Evolutionary conservation across 2,797 vertebrate genomes (phyloP).

Genomic region (Poeciliopsis presidionis): DNA sequence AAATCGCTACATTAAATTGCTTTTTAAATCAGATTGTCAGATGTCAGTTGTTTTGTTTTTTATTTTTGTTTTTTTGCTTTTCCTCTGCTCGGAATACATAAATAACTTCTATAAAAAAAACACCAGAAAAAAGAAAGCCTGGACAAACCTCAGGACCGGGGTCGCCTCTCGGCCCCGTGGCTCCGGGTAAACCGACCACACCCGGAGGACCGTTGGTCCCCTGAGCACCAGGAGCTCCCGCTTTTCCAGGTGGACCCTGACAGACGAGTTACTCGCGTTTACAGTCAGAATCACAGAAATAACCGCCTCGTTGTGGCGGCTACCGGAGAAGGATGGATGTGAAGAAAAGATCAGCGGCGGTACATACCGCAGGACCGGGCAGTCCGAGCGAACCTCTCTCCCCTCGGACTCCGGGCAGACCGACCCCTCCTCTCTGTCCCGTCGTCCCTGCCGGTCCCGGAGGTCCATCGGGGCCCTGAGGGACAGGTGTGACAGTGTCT

Average conservation of each 20-base stretch:
- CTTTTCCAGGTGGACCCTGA: constrained; percentile 93
- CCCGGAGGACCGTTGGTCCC: constrained; percentile 90
- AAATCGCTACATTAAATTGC: no score
- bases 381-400: constrained; percentile 92
- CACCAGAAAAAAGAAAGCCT: background rate
- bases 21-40: no score
- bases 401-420: constrained; percentile 90
- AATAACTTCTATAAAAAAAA: background rate
- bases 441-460: constrained; percentile 75
- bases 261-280: constrained; percentile 12
- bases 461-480: constrained; percentile 89
- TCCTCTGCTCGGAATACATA: no score
- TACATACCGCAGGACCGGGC: constrained; percentile 90
- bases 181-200: constrained; percentile 87
- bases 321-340: background rate
- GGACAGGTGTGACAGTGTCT: constrained; percentile 26
- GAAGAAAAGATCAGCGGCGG: background rate
- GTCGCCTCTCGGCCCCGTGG: constrained; percentile 89
- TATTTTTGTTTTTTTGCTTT: no score
- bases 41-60: no score
- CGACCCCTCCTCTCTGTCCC: constrained; percentile 91
- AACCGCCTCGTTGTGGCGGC: background rate
- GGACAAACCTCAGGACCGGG: constrained; percentile 89
- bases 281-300: background rate
- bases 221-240: constrained; percentile 83